These are phyloP conservation scores for Bombus cullumanus DNA, from an alignment of 1,140 invertebrate genomes.

Conservation along the genomic window DNA sequence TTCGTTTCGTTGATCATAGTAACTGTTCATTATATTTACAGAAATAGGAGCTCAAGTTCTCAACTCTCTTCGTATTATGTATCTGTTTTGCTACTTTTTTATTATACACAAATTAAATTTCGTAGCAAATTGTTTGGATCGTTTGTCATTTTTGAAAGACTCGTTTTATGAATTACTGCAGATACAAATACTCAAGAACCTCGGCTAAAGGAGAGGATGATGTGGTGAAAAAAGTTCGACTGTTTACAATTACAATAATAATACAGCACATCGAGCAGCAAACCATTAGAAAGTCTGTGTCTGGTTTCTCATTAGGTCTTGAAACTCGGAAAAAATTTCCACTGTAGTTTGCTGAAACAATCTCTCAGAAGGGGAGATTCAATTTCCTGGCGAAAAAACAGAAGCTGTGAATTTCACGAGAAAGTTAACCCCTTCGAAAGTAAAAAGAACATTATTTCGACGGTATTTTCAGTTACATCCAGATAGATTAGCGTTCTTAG, in stretches of 20 bases:
- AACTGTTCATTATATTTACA: not conserved
- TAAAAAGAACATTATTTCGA: not conserved
- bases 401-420: not conserved
- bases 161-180: not conserved
- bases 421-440: not conserved
- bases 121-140: not conserved
- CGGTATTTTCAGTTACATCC: not conserved
- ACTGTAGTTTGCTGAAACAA: not conserved
- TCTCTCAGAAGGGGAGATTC: not conserved
- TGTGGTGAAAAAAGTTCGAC: not conserved
- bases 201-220: not conserved
- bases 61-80: too few species aligned
- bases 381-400: not conserved
- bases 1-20: not conserved
- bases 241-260: not conserved
- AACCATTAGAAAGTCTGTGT: not conserved
- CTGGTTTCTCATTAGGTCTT: constrained; percentile 1
- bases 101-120: not conserved
- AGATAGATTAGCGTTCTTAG: not conserved
- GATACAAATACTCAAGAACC: not conserved
- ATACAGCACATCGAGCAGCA: not conserved
- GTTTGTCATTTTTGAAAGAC: not conserved
- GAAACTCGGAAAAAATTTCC: not conserved
- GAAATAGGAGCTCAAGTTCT: too few species aligned
- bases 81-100: not conserved